Evolutionary conservation across 2,113 vertebrate genomes (phyloP), one percentile per base, ranked within the genome.

Genomic region (Hydropotes inermis): DNA sequence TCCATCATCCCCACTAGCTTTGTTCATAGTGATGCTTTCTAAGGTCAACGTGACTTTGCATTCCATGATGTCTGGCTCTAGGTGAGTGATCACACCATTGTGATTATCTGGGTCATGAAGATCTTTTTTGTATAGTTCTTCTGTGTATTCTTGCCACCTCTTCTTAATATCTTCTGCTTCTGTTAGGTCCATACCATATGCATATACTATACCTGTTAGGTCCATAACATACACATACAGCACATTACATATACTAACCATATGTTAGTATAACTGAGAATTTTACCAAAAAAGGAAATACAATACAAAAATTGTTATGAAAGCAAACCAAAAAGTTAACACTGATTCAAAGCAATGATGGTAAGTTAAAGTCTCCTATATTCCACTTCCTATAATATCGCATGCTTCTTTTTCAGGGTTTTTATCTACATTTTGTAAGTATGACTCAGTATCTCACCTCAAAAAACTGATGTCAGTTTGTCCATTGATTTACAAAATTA

Each of bases 401-500:
- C 27, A 96, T 82, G 9, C 25, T 50, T 87, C 10, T 70, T 95
- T 81, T 89, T 50, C 91, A 64, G 5, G 78, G 10, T 98, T 15
- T 58, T 52, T 50, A 84, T 89, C 47, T 93, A 28, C 78, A 88
- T 13, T 91, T 0, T 52, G 1, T 93, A 94, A 96, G 43, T 79
- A 93, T 47, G 54, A 25, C 0, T 28, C 33, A 70, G 8, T 94
- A 67, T 97, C 12, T 97, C 95, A 89, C 21, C 33, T 92, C 28
- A 1, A 96, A 70, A 67, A 98, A 87, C 2, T 1, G 1, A 96
- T 90, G 16, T 92, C 1, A 50, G 14, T 94, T 92, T 83, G 47
- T 97, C 36, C 17, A 16, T 54, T 96, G 81, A 93, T 94, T 96
- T 4, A 0, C 21, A 92, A 61, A 97, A 91, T 94, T 98, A 90